Conservation (phyloP, 1,140 invertebrate species). For the Procambarus clarkii region DNA sequence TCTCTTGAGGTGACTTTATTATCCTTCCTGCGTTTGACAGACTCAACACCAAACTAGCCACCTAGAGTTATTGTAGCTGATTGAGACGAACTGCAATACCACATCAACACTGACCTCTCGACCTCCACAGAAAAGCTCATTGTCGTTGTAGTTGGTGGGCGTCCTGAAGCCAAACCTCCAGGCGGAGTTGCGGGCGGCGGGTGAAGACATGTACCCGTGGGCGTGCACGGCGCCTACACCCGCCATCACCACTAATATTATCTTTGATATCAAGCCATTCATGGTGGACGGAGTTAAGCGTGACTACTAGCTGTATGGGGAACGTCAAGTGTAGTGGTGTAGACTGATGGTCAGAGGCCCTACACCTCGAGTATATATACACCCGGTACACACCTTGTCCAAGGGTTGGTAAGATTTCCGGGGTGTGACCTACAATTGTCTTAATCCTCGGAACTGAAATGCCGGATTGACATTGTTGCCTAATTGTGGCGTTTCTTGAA, state of each 20-base stretch:
- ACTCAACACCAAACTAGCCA: too few relatives aligned
- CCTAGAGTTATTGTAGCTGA: too few relatives aligned
- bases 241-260: background rate
- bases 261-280: background rate
- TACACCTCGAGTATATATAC: background rate
- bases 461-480: background rate
- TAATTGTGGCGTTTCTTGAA: background rate
- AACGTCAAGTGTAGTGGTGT: background rate
- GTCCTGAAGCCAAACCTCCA: slow-evolving; percentile 75
- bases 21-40: too few relatives aligned
- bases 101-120: background rate
- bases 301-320: background rate
- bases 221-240: background rate
- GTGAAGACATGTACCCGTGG: slow-evolving; percentile 38
- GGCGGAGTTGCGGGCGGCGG: slow-evolving; percentile 42
- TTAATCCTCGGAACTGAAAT: background rate
- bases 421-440: background rate
- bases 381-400: background rate
- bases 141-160: slow-evolving; percentile 79
- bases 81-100: background rate
- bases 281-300: background rate
- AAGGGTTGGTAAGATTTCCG: background rate
- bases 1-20: too few relatives aligned
- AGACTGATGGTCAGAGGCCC: background rate
- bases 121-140: slow-evolving; percentile 79